Percentiles rank a stretch among this genome's conserved stretches.
Conservation (phyloP, 2,888 invertebrate species). For the Drosophila mimetica region DNA sequence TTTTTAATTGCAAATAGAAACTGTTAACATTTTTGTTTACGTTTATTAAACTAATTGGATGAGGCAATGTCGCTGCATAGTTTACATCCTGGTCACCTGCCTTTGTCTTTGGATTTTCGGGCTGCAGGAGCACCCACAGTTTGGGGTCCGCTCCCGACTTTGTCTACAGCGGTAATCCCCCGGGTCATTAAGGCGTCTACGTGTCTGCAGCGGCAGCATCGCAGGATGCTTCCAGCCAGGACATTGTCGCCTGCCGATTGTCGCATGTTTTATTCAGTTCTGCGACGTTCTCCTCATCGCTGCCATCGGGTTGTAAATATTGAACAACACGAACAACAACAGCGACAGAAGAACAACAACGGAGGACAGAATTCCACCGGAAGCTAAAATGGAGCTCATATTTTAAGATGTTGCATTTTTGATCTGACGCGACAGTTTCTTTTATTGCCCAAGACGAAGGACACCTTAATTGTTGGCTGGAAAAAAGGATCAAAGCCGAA, state of each 20-base stretch:
- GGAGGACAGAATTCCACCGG: conserved; percentile 35
- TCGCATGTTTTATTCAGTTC: conserved; percentile 67
- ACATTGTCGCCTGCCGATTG: conserved; percentile 55
- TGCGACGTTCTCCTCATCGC: conserved; percentile 39
- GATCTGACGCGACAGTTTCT: conserved; percentile 55
- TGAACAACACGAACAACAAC: conserved; percentile 49
- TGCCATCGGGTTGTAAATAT: conserved; percentile 61
- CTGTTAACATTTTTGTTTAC: conserved; percentile 51
- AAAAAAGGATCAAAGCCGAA: conserved; percentile 24
- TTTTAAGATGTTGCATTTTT: conserved; percentile 62
- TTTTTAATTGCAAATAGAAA: conserved; percentile 62
- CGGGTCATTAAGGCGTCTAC: conserved; percentile 72
- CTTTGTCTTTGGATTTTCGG: conserved; percentile 5
- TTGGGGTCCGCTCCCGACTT: conserved; percentile 18
- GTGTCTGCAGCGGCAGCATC: conserved; percentile 56
- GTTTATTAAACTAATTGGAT: conserved; percentile 61
- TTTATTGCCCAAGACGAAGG: conserved; percentile 50
- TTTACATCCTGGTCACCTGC: conserved; percentile 23
- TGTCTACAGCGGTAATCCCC: conserved; percentile 67
- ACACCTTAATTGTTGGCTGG: conserved; percentile 56
- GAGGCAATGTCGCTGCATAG: conserved; percentile 19
- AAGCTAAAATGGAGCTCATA: conserved; percentile 55
- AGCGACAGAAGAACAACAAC: conserved; percentile 9
- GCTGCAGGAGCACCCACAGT: conserved; percentile 22
- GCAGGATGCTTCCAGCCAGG: conserved; percentile 48